Evolutionary conservation across 2,113 vertebrate species (phyloP).

Genomic region (Gambusia holbrooki): DNA sequence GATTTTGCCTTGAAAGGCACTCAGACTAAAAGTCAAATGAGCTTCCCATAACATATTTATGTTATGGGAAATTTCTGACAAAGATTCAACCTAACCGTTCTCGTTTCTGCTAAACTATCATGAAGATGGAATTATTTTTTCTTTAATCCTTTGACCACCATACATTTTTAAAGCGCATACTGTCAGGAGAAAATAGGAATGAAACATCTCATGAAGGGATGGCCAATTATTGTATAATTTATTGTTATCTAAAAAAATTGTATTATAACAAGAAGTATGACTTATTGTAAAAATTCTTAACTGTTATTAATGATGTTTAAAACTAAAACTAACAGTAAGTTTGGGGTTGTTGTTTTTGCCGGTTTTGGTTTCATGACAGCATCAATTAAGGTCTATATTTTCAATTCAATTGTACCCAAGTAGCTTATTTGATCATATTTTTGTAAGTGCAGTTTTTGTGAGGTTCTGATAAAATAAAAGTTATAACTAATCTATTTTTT

Average conservation of each 20-base stretch:
- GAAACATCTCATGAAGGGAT: no score
- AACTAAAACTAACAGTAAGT: neutral
- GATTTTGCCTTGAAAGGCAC: conserved; percentile 12
- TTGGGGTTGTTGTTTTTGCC: neutral
- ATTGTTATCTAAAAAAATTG: no score
- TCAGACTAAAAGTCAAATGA: conserved; percentile 34
- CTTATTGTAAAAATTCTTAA: no score
- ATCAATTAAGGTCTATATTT: neutral
- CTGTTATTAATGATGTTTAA: no score
- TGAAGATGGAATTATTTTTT: neutral
- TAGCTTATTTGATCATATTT: neutral
- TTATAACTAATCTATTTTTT: neutral
- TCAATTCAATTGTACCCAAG: neutral
- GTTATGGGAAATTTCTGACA: conserved; percentile 18
- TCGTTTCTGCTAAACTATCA: neutral
- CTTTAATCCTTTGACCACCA: neutral
- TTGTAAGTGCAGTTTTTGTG: neutral
- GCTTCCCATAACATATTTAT: conserved; percentile 31
- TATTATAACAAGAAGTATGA: no score
- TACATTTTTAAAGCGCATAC: neutral
- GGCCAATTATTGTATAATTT: no score
- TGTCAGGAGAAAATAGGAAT: no score
- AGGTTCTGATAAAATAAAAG: neutral
- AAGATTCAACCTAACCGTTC: conserved; percentile 18
- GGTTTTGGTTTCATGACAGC: neutral